Percentiles rank a stretch among this genome's conserved stretches.
These are phyloP conservation scores for Abrostola triplasia DNA, from an alignment of 2,888 invertebrate genomes.

Conservation along the genomic window DNA sequence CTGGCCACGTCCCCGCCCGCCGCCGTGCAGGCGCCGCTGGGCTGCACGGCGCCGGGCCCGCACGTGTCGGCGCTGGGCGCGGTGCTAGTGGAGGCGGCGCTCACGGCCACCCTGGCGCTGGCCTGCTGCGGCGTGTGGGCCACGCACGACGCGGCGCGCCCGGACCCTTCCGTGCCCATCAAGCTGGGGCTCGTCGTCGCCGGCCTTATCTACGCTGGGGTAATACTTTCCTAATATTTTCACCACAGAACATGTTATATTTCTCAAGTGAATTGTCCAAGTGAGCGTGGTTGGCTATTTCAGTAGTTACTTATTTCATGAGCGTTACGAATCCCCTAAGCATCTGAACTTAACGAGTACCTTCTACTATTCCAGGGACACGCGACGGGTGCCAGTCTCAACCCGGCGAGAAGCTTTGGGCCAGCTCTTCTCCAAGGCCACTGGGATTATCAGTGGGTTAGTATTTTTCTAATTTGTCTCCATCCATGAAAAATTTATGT, in stretches of 20 bases:
- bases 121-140: slow-evolving; percentile 73
- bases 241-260: too few relatives aligned
- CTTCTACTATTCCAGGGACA: slow-evolving; percentile 80
- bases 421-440: slow-evolving; percentile 91
- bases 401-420: slow-evolving; percentile 91
- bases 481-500: neutral
- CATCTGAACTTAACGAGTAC: neutral
- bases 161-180: slow-evolving; percentile 72
- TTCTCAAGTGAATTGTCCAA: too few relatives aligned
- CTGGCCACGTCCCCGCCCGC: slow-evolving; percentile 57
- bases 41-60: slow-evolving; percentile 59
- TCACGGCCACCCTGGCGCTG: slow-evolving; percentile 72
- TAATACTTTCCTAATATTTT: slow-evolving; percentile 30
- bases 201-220: slow-evolving; percentile 78
- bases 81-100: slow-evolving; percentile 65
- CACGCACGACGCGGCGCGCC: slow-evolving; percentile 64
- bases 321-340: neutral
- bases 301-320: neutral
- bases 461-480: slow-evolving; percentile 34
- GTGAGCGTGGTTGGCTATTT: neutral
- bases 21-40: slow-evolving; percentile 26
- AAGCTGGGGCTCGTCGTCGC: slow-evolving; percentile 78
- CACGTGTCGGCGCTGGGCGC: slow-evolving; percentile 57
- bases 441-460: slow-evolving; percentile 91
- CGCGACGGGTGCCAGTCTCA: slow-evolving; percentile 91